Evolutionary conservation across 1,140 invertebrate genomes (phyloP).

Genomic region (Sycophaga agraensis): DNA sequence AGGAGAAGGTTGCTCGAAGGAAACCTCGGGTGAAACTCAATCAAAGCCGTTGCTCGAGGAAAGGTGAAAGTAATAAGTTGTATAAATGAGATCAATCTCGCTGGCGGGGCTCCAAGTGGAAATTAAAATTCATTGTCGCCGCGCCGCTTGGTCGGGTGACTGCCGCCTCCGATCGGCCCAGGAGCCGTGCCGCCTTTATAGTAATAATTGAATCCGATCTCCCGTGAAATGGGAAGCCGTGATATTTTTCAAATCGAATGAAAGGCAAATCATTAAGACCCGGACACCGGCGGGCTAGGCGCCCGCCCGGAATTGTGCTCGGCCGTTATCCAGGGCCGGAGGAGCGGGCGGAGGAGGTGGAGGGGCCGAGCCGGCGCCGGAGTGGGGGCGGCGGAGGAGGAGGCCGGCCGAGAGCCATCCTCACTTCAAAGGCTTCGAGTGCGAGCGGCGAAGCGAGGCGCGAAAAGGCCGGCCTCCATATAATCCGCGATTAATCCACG

Average conservation of each 20-base stretch:
- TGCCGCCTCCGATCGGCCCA: background rate
- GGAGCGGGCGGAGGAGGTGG: no score
- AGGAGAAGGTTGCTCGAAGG: no score
- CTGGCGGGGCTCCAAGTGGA: background rate
- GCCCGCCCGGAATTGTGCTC: no score
- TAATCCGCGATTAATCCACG: slow-evolving; percentile 47
- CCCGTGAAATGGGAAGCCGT: slow-evolving; percentile 40
- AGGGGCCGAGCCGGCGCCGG: slow-evolving; percentile 24
- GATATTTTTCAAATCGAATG: slow-evolving; percentile 50
- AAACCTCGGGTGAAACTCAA: no score
- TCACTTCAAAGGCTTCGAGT: no score
- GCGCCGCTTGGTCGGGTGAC: background rate
- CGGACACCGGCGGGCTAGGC: no score
- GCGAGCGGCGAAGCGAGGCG: slow-evolving; percentile 24
- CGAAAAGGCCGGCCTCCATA: slow-evolving; percentile 42
- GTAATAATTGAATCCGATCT: slow-evolving; percentile 44
- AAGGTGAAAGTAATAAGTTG: no score
- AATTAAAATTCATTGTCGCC: slow-evolving; percentile 20
- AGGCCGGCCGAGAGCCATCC: no score
- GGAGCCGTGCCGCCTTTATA: background rate
- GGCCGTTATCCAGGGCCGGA: no score
- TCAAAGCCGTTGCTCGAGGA: no score
- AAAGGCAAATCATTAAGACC: no score
- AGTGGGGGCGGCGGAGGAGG: slow-evolving; percentile 9
- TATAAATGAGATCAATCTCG: no score